Conservation (phyloP, 2,113 vertebrate genomes). For the Chionis minor region DNA sequence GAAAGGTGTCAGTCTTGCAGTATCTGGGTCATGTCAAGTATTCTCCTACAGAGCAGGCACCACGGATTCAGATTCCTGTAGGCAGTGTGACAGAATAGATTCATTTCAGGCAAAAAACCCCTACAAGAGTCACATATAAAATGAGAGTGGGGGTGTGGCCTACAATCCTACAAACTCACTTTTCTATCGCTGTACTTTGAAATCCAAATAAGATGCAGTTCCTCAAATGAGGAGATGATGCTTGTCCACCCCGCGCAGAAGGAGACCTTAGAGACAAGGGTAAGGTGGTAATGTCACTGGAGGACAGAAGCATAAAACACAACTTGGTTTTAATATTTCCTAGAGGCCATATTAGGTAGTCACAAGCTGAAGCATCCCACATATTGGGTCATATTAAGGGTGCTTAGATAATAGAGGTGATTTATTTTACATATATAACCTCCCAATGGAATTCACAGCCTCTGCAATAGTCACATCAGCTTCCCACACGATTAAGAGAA, state of each 20-base stretch:
- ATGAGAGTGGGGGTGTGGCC: fast-evolving
- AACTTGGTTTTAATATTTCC: neutral
- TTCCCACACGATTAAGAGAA: neutral
- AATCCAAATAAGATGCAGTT: neutral
- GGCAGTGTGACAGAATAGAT: neutral
- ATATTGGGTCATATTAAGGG: neutral
- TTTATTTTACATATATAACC: neutral
- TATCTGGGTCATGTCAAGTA: neutral
- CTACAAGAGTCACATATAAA: neutral
- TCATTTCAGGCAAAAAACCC: neutral
- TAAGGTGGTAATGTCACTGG: neutral
- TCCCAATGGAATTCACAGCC: neutral
- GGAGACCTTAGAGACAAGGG: neutral
- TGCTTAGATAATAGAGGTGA: neutral
- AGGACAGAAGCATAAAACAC: neutral
- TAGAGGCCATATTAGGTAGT: neutral
- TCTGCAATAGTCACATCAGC: neutral
- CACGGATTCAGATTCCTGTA: neutral
- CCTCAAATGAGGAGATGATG: neutral
- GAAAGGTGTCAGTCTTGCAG: neutral
- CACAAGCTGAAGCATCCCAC: neutral
- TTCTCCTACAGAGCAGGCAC: neutral
- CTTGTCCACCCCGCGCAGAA: neutral
- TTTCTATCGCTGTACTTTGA: neutral
- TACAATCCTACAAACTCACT: neutral